Evolutionary conservation across 2,888 invertebrate species (phyloP), one percentile per base, ranked within the genome.

Genomic region (Andrena praecox): DNA sequence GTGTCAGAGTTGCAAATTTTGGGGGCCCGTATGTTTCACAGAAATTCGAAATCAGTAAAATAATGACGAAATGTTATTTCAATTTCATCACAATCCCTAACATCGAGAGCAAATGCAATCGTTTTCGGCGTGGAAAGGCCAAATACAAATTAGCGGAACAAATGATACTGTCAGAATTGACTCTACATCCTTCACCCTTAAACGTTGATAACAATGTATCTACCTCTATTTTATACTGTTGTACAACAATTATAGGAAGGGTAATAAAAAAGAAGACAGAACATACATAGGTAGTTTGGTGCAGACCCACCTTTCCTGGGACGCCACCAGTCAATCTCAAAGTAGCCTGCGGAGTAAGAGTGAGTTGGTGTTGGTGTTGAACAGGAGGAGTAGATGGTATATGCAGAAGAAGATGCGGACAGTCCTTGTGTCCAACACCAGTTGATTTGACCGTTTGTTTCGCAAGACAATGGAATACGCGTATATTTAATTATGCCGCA

Each of bases 281-380:
- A 93, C 93, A 93, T 93, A 93, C 93, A 93, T 93, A 93, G 93
- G 93, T 93, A 94, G 93, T 93, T 93, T 93, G 94, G 94, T 94
- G 94, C 92, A 94, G 94, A 96, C 95, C 96, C 97, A 98, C 98
- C 98, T 98, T 98, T 98, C 94, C 98, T 96, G 94, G 98, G 98
- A 96, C 98, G 97, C 98, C 98, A 98, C 98, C 98, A 98, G 96
- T 98, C 98, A 92, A 93, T 93, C 97, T 98, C 98, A 97, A 97
- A 98, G 97, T 98, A 98, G 96, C 98, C 98, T 98, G 97, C 97
- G 97, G 97, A 97, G 94, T 93, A 94, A 94, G 92, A 94, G 93
- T 94, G 93, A 94, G 93, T 93, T 94, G 94, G 93, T 93, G 93
- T 93, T 92, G 94, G 91, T 93, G 94, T 93, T 90, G 93, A 93